These are phyloP conservation scores for Mormoops blainvillei DNA, from an alignment of 2,113 vertebrate species.

Conservation along the genomic window DNA sequence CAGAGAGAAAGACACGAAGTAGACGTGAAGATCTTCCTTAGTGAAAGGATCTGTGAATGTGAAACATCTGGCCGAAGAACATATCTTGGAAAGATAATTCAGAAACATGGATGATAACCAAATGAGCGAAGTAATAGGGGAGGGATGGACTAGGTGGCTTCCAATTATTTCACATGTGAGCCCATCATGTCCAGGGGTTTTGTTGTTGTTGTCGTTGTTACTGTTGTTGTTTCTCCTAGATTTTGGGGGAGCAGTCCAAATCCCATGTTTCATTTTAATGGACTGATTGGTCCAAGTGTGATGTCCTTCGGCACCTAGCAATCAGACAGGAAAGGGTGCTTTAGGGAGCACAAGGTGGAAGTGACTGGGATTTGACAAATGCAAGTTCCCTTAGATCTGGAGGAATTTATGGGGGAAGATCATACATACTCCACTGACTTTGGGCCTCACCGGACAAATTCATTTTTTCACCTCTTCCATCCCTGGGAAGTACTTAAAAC, in stretches of 20 bases:
- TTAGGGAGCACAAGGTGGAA: background rate
- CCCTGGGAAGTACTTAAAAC: background rate
- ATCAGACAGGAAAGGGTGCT: background rate
- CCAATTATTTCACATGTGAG: background rate
- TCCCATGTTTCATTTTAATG: background rate
- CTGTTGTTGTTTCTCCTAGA: rapidly evolving
- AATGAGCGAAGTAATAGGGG: background rate
- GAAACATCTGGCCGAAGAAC: background rate
- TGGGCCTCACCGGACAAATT: background rate
- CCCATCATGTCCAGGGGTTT: background rate
- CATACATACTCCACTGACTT: background rate
- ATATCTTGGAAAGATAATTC: background rate
- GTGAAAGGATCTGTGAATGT: background rate
- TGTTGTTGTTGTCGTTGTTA: too few species aligned
- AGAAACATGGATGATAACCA: background rate
- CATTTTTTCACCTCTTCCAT: background rate
- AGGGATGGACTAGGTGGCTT: background rate
- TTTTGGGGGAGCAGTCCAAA: background rate
- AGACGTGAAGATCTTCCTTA: background rate
- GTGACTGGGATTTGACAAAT: background rate
- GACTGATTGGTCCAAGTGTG: background rate
- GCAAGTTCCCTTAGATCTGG: background rate
- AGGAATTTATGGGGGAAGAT: background rate
- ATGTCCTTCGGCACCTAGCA: background rate
- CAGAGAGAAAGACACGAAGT: background rate